Base-by-base conservation (phyloP, 92 coral and sea anemone species). In the Zoanthus sansibaricus region DNA sequence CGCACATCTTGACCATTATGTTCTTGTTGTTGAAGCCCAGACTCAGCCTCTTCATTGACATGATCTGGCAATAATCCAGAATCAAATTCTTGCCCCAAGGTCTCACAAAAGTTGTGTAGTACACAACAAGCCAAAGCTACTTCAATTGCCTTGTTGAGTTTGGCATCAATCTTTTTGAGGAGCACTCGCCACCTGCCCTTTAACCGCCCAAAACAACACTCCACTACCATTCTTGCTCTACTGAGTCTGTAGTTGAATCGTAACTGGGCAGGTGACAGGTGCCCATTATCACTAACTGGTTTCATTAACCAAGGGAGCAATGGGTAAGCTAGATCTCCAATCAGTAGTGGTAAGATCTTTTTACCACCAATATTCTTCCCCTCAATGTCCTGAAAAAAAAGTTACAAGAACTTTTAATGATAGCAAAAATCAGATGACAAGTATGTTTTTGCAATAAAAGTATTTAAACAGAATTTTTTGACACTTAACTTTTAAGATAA, bases 151-250 rank as follows among this genome's bases (percentile, higher is more conserved):
- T 66, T 66, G 32, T 66, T 25, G 32, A 66, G 71, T 17, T 66
- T 66, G 31, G 71, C 71, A 66, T 66, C 71, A 66, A 17, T 66
- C 20, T 66, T 66, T 66, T 66, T 18, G 0, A 66, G 6, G 6
- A 66, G 32, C 32, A 66, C 71, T 3, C 31, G 71, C 71, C 71
- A 66, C 8, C 71, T 66, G 20, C 71, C 71, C 71, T 66, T 66
- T 18, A 66, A 66, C 33, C 71, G 6, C 7, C 71, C 71, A 66
- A 66, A 66, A 66, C 71, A 25, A 25, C 25, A 66, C 32, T 17
- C 71, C 32, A 66, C 71, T 2, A 66, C 90, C 62, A 56, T 64
- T n/a, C 71, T 64, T 3, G 71, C 71, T 31, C 71, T 64, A 64
- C 71, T 64, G 6, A 64, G 71, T 31, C 71, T 64, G 10, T 64